Evolutionary conservation across 2,888 invertebrate genomes (phyloP), one percentile per base, ranked within the genome.

Genomic region (Drosophila anomalata): DNA sequence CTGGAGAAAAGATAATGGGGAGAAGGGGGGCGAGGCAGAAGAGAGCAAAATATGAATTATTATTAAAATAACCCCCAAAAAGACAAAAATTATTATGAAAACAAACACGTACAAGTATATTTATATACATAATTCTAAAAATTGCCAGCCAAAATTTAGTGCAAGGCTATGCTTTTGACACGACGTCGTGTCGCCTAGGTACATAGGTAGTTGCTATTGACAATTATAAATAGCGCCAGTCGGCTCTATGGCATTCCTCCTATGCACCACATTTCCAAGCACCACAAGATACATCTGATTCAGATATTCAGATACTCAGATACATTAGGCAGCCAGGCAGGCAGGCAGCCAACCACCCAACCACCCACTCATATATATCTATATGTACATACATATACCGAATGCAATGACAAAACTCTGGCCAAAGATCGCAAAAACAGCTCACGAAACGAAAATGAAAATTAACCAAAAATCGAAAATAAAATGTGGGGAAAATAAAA

Each of bases 101-200:
- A 9, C 4, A 39, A 36, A 39, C 53, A 39, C 17, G 17, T 17
- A 41, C 58, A 42, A 33, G 36, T 61, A 31, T 74, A 31, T 74
- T 31, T 72, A 73, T 42, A 61, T 53, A 55, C 62, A 63, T 73
- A 80, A 71, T 87, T 87, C 81, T 79, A 85, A 69, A 81, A 87
- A 81, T 81, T 78, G 77, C 62, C 66, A 55, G 41, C 39, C 73
- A 69, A 80, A 78, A 82, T 82, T 67, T 68, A 73, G 82, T 82
- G 82, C 82, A 82, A 82, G 82, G 82, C 86, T 86, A 76, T 74
- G 82, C 66, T 87, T 82, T 82, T 82, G 86, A 86, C 82, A 86
- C 86, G 73, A 61, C 73, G 70, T 51, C n/a, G 17, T 5, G n/a
- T n/a, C 29, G 36, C 53, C 31, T 22, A 46, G 63, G 62, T 50